phyloP scores from a whole-genome alignment of 1,140 invertebrate species.

The Amphibalanus amphitrite region DNA sequence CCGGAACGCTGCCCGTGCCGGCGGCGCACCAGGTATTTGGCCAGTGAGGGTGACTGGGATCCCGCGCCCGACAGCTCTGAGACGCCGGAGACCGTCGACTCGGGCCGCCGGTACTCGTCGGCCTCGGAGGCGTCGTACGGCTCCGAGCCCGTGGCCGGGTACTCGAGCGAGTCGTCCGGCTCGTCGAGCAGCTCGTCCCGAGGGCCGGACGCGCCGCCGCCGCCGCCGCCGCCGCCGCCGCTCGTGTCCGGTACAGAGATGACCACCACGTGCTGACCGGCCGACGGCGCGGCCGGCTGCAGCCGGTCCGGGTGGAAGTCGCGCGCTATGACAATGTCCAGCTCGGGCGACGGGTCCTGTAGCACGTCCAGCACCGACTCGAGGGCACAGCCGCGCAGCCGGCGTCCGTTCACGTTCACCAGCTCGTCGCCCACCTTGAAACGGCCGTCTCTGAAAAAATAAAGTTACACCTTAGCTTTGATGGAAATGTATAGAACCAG shows the following conservation, averaged over 20 bases:
- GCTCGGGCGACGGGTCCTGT: conserved; percentile 38
- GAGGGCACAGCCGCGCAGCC: conserved; percentile 54
- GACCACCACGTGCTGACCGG: conserved; percentile 1
- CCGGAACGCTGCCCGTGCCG: background rate
- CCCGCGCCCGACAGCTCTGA: background rate
- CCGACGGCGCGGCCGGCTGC: background rate
- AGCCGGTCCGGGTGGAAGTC: conserved; percentile 9
- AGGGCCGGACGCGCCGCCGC: background rate
- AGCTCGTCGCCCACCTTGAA: conserved; percentile 65
- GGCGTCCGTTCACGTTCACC: conserved; percentile 62
- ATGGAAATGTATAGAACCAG: no score
- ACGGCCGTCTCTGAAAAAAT: conserved; percentile 47
- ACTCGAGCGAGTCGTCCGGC: background rate
- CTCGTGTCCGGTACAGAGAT: background rate
- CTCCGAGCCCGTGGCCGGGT: background rate
- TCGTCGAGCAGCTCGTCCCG: background rate
- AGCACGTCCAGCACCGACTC: conserved; percentile 53
- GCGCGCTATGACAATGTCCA: conserved; percentile 48
- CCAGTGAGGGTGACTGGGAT: background rate
- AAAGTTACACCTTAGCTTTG: no score
- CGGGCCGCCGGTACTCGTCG: background rate
- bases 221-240: no score
- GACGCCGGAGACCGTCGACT: background rate
- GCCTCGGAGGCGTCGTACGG: background rate
- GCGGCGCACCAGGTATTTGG: background rate